Conservation (phyloP, 1,140 invertebrate genomes). For the Trichonephila inaurata region DNA sequence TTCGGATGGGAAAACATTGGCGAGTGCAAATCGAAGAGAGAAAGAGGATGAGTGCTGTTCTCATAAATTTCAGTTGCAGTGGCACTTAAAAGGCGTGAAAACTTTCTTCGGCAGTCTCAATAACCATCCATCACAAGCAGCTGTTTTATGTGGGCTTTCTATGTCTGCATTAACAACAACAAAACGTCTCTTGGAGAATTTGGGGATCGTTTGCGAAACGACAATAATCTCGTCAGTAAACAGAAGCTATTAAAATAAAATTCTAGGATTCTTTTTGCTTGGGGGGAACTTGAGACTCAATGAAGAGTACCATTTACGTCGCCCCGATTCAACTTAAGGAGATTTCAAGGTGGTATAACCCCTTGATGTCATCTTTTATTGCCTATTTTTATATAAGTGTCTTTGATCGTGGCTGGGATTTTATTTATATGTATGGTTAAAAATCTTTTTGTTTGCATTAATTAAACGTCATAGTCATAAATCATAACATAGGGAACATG, state of each 20-base stretch:
- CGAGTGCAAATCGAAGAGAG: constrained; percentile 66
- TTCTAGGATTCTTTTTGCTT: neutral
- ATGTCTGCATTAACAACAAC: constrained; percentile 49
- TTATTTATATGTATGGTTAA: too few species aligned
- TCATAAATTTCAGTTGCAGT: constrained; percentile 74
- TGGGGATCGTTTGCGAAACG: neutral
- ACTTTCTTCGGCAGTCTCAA: constrained; percentile 72
- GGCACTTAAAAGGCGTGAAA: constrained; percentile 76
- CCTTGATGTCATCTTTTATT: too few species aligned
- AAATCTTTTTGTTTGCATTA: too few species aligned
- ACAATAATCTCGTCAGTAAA: constrained; percentile 41
- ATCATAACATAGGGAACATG: too few species aligned
- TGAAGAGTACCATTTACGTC: too few species aligned
- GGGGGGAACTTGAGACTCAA: too few species aligned
- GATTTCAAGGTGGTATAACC: too few species aligned
- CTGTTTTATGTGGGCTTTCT: constrained; percentile 62
- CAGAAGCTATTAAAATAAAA: constrained; percentile 32
- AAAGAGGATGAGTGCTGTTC: neutral
- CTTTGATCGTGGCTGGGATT: too few species aligned
- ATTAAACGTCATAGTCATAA: too few species aligned
- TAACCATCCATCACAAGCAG: constrained; percentile 71
- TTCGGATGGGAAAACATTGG: constrained; percentile 52
- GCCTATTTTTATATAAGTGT: too few species aligned
- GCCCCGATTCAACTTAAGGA: too few species aligned
- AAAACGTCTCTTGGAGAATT: neutral